phyloP scores from a whole-genome alignment of 2,113 vertebrate species.

The Rhynchopsitta pachyrhyncha region DNA sequence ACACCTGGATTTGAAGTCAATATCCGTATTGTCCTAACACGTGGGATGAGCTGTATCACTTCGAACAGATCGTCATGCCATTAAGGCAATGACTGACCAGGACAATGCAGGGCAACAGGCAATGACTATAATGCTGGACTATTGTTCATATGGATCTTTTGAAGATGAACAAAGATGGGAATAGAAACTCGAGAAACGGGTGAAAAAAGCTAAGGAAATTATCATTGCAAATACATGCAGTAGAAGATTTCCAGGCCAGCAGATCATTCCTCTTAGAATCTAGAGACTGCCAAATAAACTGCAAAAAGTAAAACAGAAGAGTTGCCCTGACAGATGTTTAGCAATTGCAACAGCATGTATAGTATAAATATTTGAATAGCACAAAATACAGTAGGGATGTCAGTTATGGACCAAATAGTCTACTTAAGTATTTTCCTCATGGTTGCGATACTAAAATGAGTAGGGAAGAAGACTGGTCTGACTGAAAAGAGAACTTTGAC shows the following conservation, averaged over 20 bases:
- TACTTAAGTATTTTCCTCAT: neutral
- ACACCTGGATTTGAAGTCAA: neutral
- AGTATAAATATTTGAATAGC: neutral
- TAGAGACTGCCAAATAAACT: neutral
- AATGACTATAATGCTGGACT: neutral
- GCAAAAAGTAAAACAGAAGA: neutral
- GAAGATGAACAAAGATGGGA: neutral
- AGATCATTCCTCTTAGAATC: neutral
- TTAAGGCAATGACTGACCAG: neutral
- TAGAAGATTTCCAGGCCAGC: neutral
- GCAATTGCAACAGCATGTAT: neutral
- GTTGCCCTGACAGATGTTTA: neutral
- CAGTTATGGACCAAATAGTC: neutral
- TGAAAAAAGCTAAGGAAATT: neutral
- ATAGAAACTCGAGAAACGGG: neutral
- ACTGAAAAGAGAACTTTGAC: neutral
- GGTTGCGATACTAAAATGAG: neutral
- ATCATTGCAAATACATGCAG: neutral
- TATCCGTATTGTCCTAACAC: neutral
- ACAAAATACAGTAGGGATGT: neutral
- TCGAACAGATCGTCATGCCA: neutral
- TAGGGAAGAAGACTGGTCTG: neutral
- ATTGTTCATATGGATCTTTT: neutral
- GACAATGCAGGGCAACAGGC: neutral
- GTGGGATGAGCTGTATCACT: neutral